Evolutionary conservation across 2,113 vertebrate genomes (phyloP).

Genomic region (Lepus timidus): DNA sequence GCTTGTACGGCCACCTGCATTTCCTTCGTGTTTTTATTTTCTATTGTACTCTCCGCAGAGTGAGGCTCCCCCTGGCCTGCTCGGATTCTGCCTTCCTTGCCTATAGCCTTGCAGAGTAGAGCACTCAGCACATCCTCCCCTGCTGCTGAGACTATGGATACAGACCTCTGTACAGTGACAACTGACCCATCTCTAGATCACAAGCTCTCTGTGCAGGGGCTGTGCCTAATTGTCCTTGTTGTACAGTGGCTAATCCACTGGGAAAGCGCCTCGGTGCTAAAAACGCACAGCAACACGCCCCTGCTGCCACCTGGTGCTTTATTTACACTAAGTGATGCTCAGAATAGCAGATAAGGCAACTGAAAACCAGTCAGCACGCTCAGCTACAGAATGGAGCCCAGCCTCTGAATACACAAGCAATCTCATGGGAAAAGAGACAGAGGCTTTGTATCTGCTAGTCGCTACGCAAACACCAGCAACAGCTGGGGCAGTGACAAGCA

Average conservation of each 20-base stretch:
- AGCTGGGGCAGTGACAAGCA: no score
- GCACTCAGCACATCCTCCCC: neutral
- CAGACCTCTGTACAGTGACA: neutral
- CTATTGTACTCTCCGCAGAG: neutral
- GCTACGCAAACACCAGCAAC: no score
- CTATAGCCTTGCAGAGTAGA: neutral
- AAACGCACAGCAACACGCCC: neutral
- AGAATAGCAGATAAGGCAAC: neutral
- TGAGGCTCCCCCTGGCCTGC: neutral
- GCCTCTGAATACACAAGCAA: neutral
- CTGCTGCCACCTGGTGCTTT: constrained; percentile 69
- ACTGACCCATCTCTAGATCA: neutral
- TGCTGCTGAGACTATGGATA: neutral
- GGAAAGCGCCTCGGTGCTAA: neutral
- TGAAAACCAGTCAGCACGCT: neutral
- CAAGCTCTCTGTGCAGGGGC: constrained; percentile 22
- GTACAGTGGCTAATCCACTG: neutral
- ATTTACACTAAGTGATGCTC: constrained; percentile 29
- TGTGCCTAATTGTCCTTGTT: constrained; percentile 31
- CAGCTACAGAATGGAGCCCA: neutral
- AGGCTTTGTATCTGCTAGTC: no score
- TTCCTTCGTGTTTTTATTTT: neutral
- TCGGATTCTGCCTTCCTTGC: neutral
- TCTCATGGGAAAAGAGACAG: no score
- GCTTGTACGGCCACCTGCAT: neutral